Base-by-base conservation (phyloP, 2,888 invertebrate species). In the Diachrysia chrysitis region DNA sequence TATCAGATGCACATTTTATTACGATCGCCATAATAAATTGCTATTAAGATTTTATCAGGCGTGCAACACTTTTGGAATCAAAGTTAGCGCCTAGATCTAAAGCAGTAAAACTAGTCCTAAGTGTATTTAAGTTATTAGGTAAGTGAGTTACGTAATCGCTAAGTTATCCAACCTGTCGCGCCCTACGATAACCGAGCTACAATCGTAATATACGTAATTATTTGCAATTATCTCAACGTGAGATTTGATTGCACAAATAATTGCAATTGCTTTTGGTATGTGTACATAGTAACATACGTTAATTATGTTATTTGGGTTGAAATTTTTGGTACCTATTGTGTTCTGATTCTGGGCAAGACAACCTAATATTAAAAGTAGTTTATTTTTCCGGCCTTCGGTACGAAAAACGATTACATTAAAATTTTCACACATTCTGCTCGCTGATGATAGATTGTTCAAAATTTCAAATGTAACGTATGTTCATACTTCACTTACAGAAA, bases 91-190 rank as follows among this genome's bases (percentile, higher is more conserved):
- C 62, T 64, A 64, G 64, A 63, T 65, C 25, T 58, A 56, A 70
- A 66, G 63, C 42, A 60, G 63, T 62, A 32, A 37, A 69, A 71
- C 81, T 32, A 65, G 76, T 69, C 66, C 54, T 69, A 66, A 71
- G 71, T 73, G 68, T 77, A 68, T 81, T 83, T 73, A 80, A 78
- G 80, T 80, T 80, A 82, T 84, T 82, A 83, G 58, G 73, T 84
- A 84, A 83, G 68, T 63, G 42, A 23, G 67, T 88, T 84, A 87
- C 85, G 84, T 86, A 82, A 88, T 71, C 69, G 59, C 66, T 64
- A 64, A 85, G 84, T 74, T 83, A 85, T 86, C 81, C 76, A 82
- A 85, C 83, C 79, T 83, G 85, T 70, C 76, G 62, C 76, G 64
- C 78, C 78, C 72, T 67, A 32, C 51, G 25, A 29, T 54, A 65